phyloP scores from a whole-genome alignment of 2,888 invertebrate genomes.

The Euplagia quadripunctaria region DNA sequence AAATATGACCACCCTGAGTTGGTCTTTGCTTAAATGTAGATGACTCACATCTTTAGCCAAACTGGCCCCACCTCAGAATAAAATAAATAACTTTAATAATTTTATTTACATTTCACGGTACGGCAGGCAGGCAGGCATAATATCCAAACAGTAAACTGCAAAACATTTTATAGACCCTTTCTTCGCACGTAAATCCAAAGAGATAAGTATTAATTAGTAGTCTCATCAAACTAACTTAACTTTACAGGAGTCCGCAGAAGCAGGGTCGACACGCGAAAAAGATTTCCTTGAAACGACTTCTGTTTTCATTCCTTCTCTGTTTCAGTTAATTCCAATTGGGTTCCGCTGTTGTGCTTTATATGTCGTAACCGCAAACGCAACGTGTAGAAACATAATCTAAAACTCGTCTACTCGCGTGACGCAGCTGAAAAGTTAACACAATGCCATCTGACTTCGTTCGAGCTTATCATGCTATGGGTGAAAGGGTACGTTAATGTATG shows the following conservation, averaged over 20 bases:
- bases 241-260: neutral
- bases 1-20: neutral
- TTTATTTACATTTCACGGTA: neutral
- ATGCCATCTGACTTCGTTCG: slow-evolving; percentile 29
- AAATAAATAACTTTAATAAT: neutral
- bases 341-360: neutral
- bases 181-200: neutral
- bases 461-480: slow-evolving; percentile 18
- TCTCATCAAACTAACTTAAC: neutral
- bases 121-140: neutral
- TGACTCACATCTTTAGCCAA: neutral
- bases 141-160: neutral
- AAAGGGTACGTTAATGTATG: slow-evolving; percentile 18
- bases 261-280: neutral
- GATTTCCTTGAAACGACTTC: neutral
- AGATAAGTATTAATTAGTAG: neutral
- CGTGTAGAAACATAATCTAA: slow-evolving; percentile 20
- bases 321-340: neutral
- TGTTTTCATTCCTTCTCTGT: neutral
- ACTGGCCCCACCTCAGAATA: no score
- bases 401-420: slow-evolving; percentile 27
- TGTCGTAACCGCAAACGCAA: slow-evolving; percentile 7
- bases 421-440: slow-evolving; percentile 22
- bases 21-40: no score
- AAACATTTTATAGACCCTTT: neutral